These are phyloP conservation scores for Podarcis muralis DNA, from an alignment of 2,113 vertebrate genomes.

Conservation along the genomic window DNA sequence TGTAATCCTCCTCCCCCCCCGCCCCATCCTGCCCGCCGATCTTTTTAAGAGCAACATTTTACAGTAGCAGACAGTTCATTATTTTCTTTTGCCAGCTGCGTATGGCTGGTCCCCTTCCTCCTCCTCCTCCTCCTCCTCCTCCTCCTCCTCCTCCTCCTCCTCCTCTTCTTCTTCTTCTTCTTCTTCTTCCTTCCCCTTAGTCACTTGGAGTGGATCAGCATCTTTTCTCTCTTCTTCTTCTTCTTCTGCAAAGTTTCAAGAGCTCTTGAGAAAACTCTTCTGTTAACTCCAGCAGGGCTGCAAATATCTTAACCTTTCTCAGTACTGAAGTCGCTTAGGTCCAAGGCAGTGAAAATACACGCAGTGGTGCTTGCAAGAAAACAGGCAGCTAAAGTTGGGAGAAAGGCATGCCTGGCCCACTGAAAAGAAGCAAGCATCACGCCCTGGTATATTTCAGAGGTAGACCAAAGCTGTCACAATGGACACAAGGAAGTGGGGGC, in stretches of 20 bases:
- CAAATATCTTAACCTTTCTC: neutral
- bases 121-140: neutral
- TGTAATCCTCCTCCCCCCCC: neutral
- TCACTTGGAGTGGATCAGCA: no score
- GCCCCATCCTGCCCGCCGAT: neutral
- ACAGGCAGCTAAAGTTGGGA: neutral
- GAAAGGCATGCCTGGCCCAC: neutral
- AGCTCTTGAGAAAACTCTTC: neutral
- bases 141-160: rapidly evolving
- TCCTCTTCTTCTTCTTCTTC: no score
- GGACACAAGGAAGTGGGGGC: neutral
- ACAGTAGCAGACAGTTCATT: neutral
- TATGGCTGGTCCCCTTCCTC: neutral
- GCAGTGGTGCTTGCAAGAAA: neutral
- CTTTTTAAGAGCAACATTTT: constrained; percentile 16
- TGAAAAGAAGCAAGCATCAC: neutral
- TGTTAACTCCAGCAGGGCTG: neutral
- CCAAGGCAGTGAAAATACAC: neutral
- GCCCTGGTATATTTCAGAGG: neutral
- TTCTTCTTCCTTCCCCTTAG: no score
- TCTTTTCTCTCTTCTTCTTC: no score
- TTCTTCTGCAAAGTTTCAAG: neutral
- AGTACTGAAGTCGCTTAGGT: neutral
- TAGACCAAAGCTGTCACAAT: neutral
- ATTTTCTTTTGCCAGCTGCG: neutral